A percentile compares a stretch with the other conserved stretches of the same genome.
Evolutionary conservation across 2,888 invertebrate species (phyloP).

Genomic region (Plemyria rubiginata): DNA sequence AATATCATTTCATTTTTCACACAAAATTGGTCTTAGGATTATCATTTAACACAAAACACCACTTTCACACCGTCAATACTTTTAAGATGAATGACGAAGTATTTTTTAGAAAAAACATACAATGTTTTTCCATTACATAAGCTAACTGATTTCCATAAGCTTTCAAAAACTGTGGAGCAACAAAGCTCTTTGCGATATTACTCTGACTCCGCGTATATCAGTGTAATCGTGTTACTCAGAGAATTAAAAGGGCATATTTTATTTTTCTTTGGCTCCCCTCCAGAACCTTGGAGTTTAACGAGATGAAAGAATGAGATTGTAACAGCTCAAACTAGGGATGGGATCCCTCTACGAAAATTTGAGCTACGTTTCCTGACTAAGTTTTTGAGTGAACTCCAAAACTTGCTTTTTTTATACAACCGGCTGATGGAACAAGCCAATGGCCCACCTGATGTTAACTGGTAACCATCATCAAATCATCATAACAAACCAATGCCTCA

Average conservation of each 20-base stretch:
- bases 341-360: neutral
- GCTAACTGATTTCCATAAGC: neutral
- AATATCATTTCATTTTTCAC: too few relatives aligned
- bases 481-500: too few relatives aligned
- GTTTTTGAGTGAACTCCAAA: too few relatives aligned
- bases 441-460: too few relatives aligned
- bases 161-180: slow-evolving; percentile 11
- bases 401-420: too few relatives aligned
- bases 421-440: too few relatives aligned
- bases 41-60: neutral
- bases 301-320: slow-evolving; percentile 48
- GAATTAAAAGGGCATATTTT: slow-evolving; percentile 64
- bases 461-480: too few relatives aligned
- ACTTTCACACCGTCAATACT: neutral
- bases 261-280: slow-evolving; percentile 51
- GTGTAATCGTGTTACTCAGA: slow-evolving; percentile 59
- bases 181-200: slow-evolving; percentile 44
- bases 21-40: too few relatives aligned
- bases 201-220: slow-evolving; percentile 48
- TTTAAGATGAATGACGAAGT: neutral
- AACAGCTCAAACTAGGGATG: slow-evolving; percentile 22
- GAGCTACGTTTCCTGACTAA: too few relatives aligned
- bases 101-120: neutral
- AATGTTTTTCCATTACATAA: neutral
- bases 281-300: slow-evolving; percentile 44